Percentiles rank a stretch among this genome's conserved stretches.
These are phyloP conservation scores for Daubentonia madagascariensis DNA, from an alignment of 2,113 vertebrate species.

Conservation along the genomic window DNA sequence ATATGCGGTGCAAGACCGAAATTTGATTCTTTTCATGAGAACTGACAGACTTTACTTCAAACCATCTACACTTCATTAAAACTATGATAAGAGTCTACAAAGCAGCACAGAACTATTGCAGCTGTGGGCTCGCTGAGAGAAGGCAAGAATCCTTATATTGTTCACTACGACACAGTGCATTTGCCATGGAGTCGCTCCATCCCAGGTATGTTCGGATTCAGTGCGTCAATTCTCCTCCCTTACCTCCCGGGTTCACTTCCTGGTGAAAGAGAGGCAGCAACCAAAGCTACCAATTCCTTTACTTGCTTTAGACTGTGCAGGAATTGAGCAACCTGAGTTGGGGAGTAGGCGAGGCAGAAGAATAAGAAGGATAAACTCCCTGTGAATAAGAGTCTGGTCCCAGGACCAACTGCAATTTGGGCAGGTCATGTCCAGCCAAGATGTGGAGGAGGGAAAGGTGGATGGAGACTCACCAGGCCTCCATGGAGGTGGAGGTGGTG, in stretches of 20 bases:
- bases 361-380: neutral
- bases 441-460: neutral
- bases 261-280: slow-evolving; percentile 6
- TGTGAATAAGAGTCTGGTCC: neutral
- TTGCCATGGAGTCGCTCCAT: slow-evolving; percentile 75
- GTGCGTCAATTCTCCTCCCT: slow-evolving; percentile 74
- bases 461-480: neutral
- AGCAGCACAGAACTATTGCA: slow-evolving; percentile 73
- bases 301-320: neutral
- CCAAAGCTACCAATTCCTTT: neutral
- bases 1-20: slow-evolving; percentile 46
- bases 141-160: slow-evolving; percentile 73
- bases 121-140: slow-evolving; percentile 69
- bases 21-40: slow-evolving; percentile 81
- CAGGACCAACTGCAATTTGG: neutral
- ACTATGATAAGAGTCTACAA: slow-evolving; percentile 74
- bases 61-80: slow-evolving; percentile 80
- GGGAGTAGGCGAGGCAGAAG: neutral
- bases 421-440: neutral
- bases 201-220: slow-evolving; percentile 70
- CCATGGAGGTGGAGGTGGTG: neutral
- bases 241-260: slow-evolving; percentile 34
- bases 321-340: neutral
- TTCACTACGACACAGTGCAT: slow-evolving; percentile 74
- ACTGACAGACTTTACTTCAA: slow-evolving; percentile 76